Evolutionary conservation across 37 sponge, comb jelly and placozoan genomes (phyloP), one percentile per base, ranked within the genome.

Genomic region (Ephydatia muelleri): DNA sequence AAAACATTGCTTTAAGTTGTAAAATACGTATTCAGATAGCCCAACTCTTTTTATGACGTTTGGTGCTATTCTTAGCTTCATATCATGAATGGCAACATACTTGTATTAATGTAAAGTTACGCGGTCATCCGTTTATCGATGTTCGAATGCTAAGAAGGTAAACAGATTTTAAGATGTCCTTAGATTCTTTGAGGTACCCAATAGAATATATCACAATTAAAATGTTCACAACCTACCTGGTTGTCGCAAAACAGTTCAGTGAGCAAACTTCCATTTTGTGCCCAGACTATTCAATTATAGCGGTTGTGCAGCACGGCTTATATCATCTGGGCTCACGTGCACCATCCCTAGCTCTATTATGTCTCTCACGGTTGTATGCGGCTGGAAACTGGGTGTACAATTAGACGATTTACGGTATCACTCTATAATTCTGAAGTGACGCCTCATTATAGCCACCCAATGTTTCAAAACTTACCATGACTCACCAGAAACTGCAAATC

Each of bases 11-110:
- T 57, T 57, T 57, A 57, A 57, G 57, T 57, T 57, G 16, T 57
- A 57, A 57, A 57, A 57, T 57, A 57, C 57, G 16, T 57, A 57
- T 57, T 57, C 57, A 57, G 57, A 57, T 57, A 57, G 57, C 57
- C 57, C 57, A 57, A 57, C 57, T 57, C 57, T 57, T 57, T 57
- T 57, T 57, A 57, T 21, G 16, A 57, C 57, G 16, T 57, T 57
- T 57, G 57, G 57, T 57, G 57, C 57, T 57, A 57, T 57, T 57
- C 57, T 57, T 57, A 57, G 57, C 57, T 57, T 57, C 57, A 57
- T 57, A 57, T 57, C 57, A 57, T 57, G 16, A 57, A 57, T 57
- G 57, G 57, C 57, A 13, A 57, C 57, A 14, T 57, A 57, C 57
- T 57, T 57, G 57, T 57, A 57, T 57, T 57, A 57, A 57, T 57